Evolutionary conservation across 2,113 vertebrate species (phyloP).

Genomic region (Perca schrenkii): DNA sequence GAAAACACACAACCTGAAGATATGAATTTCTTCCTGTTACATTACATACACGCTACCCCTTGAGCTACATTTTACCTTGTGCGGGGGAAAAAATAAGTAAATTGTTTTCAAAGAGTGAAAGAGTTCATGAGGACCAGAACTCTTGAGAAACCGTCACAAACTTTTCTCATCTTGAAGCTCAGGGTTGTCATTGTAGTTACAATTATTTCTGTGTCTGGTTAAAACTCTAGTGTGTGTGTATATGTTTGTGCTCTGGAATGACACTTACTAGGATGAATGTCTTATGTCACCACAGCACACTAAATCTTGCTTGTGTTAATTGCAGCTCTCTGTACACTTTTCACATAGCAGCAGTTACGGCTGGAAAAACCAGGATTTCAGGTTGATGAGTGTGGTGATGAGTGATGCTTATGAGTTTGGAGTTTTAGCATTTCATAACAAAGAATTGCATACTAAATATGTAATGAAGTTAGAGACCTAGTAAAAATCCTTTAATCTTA

Average conservation of each 20-base stretch:
- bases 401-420: constrained; percentile 1
- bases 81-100: constrained; percentile 9
- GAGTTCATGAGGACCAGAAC: constrained; percentile 45
- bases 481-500: constrained; percentile 50
- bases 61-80: constrained; percentile 63
- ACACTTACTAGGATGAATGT: constrained; percentile 9
- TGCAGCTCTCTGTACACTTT: constrained; percentile 10
- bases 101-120: constrained; percentile 54
- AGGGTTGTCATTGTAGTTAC: constrained; percentile 7
- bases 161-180: constrained; percentile 31
- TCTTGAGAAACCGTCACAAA: constrained; percentile 38
- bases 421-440: constrained; percentile 36
- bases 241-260: not conserved
- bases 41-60: constrained; percentile 53
- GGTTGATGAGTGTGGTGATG: constrained; percentile 2
- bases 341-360: not conserved
- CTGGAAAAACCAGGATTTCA: constrained; percentile 7
- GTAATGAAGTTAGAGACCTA: constrained; percentile 34
- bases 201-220: not conserved
- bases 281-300: constrained; percentile 1
- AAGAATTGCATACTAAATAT: constrained; percentile 44
- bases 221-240: not conserved
- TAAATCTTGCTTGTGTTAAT: not conserved
- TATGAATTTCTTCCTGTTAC: constrained; percentile 81
- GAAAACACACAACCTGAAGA: constrained; percentile 81